Base-by-base conservation (phyloP, 2,888 invertebrate genomes). In the Fragum fragum region DNA sequence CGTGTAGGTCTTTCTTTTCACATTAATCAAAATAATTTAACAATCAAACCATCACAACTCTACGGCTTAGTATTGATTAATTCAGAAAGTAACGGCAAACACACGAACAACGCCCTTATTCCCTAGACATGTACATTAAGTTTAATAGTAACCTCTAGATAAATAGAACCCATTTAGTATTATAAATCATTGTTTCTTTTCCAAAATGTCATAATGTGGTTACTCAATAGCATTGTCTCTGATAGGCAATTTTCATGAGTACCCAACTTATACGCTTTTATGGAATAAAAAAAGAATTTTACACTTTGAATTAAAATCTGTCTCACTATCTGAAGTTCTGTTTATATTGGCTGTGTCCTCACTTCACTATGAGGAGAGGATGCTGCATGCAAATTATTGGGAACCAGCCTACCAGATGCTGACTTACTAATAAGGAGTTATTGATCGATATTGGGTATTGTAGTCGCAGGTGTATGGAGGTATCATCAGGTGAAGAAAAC, bases 371-470 rank as follows among this genome's bases (percentile, higher is more conserved):
- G 28, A 66, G 21, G 9, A 7, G 66, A n/a, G 66, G n/a, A 42
- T 66, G n/a, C 26, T 66, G 39, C 36, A 36, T 66, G 42, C 42
- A 42, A 66, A 66, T 66, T 66, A 66, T 66, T 66, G 66, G 42
- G 42, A 66, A 66, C 42, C 18, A 66, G 66, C 3, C 66, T 66
- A 39, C 66, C 66, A 66, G 66, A 66, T 66, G 66, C 66, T 66
- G 66, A 66, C 66, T 66, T 66, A 42, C 66, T 42, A 66, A 66
- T 66, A 66, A 42, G 66, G 42, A 66, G 42, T 42, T 66, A 66
- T 66, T 66, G 66, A 66, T 66, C 26, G 16, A 36, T 66, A 66
- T 42, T n/a, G 66, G 32, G 42, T 66, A 66, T 42, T 39, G 66
- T 42, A n/a, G 66, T 32, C 66, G 23, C 66, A 66, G 66, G 66